Evolutionary conservation across 2,113 vertebrate species (phyloP), one percentile per base, ranked within the genome.

Genomic region (Notarius lentiginosus): DNA sequence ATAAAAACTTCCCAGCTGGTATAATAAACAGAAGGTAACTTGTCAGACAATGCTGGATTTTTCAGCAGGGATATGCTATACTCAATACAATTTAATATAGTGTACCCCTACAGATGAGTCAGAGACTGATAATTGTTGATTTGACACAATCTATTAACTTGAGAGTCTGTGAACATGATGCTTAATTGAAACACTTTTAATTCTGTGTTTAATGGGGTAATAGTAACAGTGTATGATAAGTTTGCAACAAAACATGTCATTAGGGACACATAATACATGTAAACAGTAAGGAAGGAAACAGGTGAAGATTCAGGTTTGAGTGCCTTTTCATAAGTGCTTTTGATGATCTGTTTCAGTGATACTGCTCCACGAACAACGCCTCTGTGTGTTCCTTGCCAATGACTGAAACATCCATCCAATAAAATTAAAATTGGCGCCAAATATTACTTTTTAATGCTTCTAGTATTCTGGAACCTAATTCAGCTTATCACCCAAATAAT

Each of bases 361-460:
- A 82, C 58, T 30, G 17, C 49, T 63, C 76, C 4, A 12, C 72
- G 63, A 87, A 58, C 24, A 27, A 53, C 27, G 51, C 34, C 10
- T 15, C 30, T 24, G 55, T 34, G 68, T 86, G 86, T 89, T 89
- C 87, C 70, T 79, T 47, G 51, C 80, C 66, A 79, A 49, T 90
- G 86, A 90, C 83, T 87, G 68, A 76, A 63, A n/a, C 61, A 55
- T 65, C 27, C 55, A 24, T 17, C 18, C 79, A n/a, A 55, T 30
- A 27, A 80, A 85, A 47, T 27, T 18, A 73, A 85, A 34, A 56
- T 34, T 70, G 27, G 5, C 27, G 17, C 10, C 66, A 72, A 72
- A 41, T 41, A 41, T 41, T 2, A 20, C 6, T 70, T 70, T 17
- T 34, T 70, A 70, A 70, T 72, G 68, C 68, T 41, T 41, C 30